Conservation (phyloP, 2,113 vertebrate species). For the Fulica atra region DNA sequence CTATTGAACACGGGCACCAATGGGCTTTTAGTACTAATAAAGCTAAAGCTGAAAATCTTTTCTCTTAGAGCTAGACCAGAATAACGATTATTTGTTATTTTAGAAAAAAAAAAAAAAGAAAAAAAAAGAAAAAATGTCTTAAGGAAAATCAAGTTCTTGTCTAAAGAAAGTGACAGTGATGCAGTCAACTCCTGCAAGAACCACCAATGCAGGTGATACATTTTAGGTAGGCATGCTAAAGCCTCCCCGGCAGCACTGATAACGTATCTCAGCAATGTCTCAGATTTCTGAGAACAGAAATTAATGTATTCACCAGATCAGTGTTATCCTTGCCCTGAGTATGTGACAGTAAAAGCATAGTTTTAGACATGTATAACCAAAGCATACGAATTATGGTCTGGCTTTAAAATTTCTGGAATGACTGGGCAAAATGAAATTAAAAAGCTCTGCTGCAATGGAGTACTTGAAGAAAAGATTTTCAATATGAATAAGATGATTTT, state of each 20-base stretch:
- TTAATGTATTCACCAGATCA: not conserved
- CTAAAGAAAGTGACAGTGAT: not conserved
- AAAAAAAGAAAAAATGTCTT: not conserved
- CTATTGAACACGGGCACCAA: not conserved
- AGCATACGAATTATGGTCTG: not conserved
- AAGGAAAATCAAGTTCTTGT: not conserved
- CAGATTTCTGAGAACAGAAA: not conserved
- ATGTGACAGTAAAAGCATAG: not conserved
- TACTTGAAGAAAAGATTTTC: not conserved
- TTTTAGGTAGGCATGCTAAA: not conserved
- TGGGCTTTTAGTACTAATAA: not conserved
- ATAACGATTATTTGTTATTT: not conserved
- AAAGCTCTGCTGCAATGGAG: not conserved
- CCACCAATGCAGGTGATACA: not conserved
- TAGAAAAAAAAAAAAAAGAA: not conserved
- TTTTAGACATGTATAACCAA: not conserved
- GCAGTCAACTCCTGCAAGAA: not conserved
- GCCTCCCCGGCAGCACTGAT: not conserved
- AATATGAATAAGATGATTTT: not conserved
- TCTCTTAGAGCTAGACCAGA: not conserved
- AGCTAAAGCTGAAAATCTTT: not conserved
- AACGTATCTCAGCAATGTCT: not conserved
- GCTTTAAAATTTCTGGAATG: not conserved
- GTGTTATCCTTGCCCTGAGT: not conserved
- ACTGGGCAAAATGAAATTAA: not conserved